Conservation (phyloP, 2,797 vertebrate genomes). For the Coluber constrictor region DNA sequence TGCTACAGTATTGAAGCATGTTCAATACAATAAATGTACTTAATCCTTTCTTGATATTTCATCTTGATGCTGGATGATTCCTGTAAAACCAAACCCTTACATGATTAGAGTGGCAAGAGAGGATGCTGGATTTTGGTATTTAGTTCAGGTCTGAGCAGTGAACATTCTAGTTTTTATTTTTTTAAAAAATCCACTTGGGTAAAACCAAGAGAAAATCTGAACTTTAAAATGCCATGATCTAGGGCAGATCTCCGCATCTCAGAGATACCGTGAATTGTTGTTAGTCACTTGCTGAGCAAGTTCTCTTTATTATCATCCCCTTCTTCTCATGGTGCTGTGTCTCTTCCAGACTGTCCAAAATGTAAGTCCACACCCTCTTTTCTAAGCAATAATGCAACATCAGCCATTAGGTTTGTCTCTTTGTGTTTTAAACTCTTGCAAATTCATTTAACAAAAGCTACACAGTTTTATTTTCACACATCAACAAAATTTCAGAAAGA, state of each 20-base stretch:
- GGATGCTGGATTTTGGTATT: not conserved
- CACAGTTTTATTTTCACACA: constrained; percentile 40
- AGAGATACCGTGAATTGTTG: not conserved
- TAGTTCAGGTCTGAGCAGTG: not conserved
- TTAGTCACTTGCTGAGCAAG: not conserved
- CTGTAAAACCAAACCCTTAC: not conserved
- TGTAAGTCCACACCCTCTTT: not conserved
- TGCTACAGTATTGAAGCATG: not conserved
- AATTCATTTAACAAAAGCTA: constrained; percentile 41
- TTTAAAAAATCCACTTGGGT: not conserved
- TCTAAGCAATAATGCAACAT: constrained; percentile 16
- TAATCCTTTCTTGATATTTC: not conserved
- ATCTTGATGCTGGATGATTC: not conserved
- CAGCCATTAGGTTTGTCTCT: constrained; percentile 4
- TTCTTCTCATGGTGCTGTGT: no score
- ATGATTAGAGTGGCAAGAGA: not conserved
- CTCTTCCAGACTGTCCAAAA: not conserved
- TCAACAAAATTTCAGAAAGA: constrained; percentile 35
- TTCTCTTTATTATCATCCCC: not conserved
- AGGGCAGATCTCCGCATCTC: no score
- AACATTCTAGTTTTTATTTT: not conserved
- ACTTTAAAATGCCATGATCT: not conserved
- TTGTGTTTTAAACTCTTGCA: constrained; percentile 41
- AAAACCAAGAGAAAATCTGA: not conserved
- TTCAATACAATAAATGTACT: no score